Evolutionary conservation across 2,113 vertebrate species (phyloP).

Genomic region (Oceanodroma tethys): DNA sequence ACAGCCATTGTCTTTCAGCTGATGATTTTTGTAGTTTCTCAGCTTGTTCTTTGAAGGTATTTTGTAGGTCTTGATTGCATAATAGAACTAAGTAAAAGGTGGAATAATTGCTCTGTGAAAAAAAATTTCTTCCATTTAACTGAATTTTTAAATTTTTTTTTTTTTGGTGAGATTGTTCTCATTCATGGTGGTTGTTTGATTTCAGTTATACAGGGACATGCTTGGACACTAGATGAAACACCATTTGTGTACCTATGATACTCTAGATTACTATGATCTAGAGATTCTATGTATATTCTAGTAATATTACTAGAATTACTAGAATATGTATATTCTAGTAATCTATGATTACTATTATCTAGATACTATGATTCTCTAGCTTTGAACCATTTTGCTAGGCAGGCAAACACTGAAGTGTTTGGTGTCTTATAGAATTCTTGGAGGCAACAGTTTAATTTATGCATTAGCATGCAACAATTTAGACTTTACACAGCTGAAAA

Average conservation of each 20-base stretch:
- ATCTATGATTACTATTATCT: too few species aligned
- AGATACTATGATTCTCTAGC: too few species aligned
- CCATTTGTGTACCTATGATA: neutral
- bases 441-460: neutral
- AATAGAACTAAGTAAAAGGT: neutral
- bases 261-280: too few species aligned
- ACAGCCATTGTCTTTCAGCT: neutral
- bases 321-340: too few species aligned
- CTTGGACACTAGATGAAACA: neutral
- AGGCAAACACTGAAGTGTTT: neutral
- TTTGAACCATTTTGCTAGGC: neutral
- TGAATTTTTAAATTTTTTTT: neutral
- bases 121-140: neutral
- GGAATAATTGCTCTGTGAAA: neutral
- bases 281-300: too few species aligned
- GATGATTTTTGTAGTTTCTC: neutral
- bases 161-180: neutral
- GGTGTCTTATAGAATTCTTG: neutral
- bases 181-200: neutral
- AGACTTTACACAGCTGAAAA: neutral
- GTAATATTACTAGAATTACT: too few species aligned
- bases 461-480: neutral
- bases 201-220: neutral
- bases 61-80: neutral
- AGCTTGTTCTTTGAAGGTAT: neutral